These are phyloP conservation scores for Nycticebus coucang DNA, from an alignment of 2,113 vertebrate species.

Conservation along the genomic window DNA sequence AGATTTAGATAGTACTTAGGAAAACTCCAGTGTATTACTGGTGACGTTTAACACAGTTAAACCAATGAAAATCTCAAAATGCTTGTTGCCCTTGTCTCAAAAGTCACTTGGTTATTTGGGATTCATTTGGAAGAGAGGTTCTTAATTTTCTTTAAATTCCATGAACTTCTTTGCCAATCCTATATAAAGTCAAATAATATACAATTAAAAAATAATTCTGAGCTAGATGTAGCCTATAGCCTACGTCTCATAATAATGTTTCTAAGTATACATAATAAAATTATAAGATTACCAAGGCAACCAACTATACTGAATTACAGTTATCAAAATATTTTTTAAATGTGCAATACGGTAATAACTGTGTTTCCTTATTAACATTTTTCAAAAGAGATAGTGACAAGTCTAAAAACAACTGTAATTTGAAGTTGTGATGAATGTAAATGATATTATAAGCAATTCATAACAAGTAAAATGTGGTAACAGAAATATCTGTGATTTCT, in stretches of 20 bases:
- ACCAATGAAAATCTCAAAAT: slow-evolving; percentile 8
- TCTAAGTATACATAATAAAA: slow-evolving; percentile 1
- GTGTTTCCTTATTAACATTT: slow-evolving; percentile 51
- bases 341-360: background rate
- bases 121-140: background rate
- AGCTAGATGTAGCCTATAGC: background rate
- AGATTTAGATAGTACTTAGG: background rate
- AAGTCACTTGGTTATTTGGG: background rate
- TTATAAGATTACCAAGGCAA: slow-evolving; percentile 35
- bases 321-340: slow-evolving; percentile 57
- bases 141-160: background rate
- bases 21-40: background rate
- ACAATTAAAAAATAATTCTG: slow-evolving; percentile 13
- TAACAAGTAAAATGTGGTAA: slow-evolving; percentile 50
- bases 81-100: background rate
- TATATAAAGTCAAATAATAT: background rate
- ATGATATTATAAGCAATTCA: slow-evolving; percentile 42
- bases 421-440: slow-evolving; percentile 36
- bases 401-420: slow-evolving; percentile 51
- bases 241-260: slow-evolving; percentile 9
- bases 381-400: slow-evolving; percentile 35
- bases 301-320: slow-evolving; percentile 15
- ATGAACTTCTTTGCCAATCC: background rate
- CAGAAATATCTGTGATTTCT: slow-evolving; percentile 42
- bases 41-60: background rate